These are phyloP conservation scores for Melanocharis versteri DNA, from an alignment of 2,113 vertebrate species.

Conservation along the genomic window DNA sequence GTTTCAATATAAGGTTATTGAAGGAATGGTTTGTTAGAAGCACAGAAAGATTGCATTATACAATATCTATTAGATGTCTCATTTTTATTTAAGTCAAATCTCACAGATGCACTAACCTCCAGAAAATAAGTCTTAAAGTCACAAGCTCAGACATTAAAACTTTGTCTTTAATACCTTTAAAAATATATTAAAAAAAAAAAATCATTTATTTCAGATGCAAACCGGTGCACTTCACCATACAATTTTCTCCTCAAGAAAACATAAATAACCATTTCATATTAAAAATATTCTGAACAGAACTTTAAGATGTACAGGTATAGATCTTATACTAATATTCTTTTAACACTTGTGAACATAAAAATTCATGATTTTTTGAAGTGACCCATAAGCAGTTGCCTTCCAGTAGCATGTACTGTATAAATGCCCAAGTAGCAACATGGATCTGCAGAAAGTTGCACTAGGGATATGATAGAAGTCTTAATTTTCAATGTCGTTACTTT, in stretches of 20 bases:
- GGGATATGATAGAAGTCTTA: background rate
- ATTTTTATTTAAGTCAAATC: background rate
- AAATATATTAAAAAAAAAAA: background rate
- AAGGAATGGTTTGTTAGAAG: background rate
- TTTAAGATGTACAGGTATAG: background rate
- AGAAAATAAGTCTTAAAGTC: background rate
- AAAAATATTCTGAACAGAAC: background rate
- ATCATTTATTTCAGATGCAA: background rate
- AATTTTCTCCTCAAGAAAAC: background rate
- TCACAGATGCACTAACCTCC: background rate
- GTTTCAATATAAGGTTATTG: background rate
- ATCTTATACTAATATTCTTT: background rate
- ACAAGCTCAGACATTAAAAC: background rate
- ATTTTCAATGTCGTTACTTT: background rate
- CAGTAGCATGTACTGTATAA: background rate
- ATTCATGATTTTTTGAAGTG: background rate
- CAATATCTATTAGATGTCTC: background rate
- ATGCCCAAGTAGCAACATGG: background rate
- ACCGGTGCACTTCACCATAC: accelerated
- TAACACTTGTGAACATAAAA: background rate
- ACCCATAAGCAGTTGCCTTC: background rate
- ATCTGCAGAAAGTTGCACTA: background rate
- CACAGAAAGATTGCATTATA: background rate
- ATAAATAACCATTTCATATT: background rate
- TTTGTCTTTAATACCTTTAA: background rate